These are phyloP conservation scores for Drosophila ezoana DNA, from an alignment of 2,888 invertebrate genomes.

Conservation along the genomic window DNA sequence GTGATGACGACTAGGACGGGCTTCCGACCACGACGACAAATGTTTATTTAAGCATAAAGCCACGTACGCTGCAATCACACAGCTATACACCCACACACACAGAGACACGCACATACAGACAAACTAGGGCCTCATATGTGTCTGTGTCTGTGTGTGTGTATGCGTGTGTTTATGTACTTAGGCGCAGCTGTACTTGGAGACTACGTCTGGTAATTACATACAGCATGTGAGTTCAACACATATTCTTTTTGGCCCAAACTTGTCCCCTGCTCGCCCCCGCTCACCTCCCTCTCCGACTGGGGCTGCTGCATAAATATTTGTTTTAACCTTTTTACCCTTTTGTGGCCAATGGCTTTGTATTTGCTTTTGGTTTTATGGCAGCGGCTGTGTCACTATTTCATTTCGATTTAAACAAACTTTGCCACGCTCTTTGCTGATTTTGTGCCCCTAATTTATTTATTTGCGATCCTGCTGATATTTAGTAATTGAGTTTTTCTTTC, in stretches of 20 bases:
- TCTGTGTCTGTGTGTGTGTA: conserved; percentile 22
- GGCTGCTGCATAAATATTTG: conserved; percentile 75
- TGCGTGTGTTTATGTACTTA: conserved; percentile 65
- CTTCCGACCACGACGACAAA: conserved; percentile 52
- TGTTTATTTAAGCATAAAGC: conserved; percentile 80
- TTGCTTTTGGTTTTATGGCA: conserved; percentile 72
- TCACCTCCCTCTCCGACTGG: conserved; percentile 2
- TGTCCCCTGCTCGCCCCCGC: not conserved
- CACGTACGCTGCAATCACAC: conserved; percentile 64
- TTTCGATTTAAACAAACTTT: conserved; percentile 77
- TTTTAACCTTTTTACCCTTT: conserved; percentile 71
- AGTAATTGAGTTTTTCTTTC: conserved; percentile 70
- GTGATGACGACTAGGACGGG: conserved; percentile 13
- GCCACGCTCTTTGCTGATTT: conserved; percentile 62
- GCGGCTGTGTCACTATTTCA: conserved; percentile 72
- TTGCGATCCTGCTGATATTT: conserved; percentile 74
- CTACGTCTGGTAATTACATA: conserved; percentile 73
- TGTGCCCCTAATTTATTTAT: conserved; percentile 78
- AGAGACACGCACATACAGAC: conserved; percentile 4
- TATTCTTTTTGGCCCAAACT: conserved; percentile 11
- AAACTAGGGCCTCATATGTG: conserved; percentile 2
- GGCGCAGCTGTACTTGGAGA: conserved; percentile 74
- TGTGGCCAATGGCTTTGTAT: conserved; percentile 62
- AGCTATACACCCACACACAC: conserved; percentile 29
- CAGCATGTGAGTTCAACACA: conserved; percentile 43